Evolutionary conservation across 2,113 vertebrate species (phyloP), one percentile per base, ranked within the genome.

Genomic region (Cynocephalus volans): DNA sequence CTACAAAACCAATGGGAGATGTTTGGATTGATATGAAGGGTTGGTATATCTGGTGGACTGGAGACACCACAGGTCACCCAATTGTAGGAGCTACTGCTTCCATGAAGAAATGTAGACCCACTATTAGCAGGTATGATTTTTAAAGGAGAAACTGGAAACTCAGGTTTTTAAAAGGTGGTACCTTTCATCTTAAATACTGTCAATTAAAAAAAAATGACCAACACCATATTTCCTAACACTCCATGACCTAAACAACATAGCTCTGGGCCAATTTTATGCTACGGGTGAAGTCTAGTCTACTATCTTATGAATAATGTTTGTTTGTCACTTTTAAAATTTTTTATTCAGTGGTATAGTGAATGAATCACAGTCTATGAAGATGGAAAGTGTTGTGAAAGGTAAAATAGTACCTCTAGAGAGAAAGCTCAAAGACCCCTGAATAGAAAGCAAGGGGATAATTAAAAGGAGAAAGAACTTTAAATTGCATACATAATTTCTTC

Each of bases 371-470:
- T 56, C 0, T 8, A 60, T 77, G 10, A 70, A 41, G 91, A 92
- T 80, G 13, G 50, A 64, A 60, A 84, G 48, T 8, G 52, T 79
- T 94, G 5, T 94, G 52, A 80, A 65, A 95, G 82, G 36, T 96
- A 92, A 92, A 96, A 92, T 75, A 91, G 4, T 62, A 9, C 13
- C 36, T 70, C 50, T 86, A 94, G 33, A 64, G 65, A 79, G 8
- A 96, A 93, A 41, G 6, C 14, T 82, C 64, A 45, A 65, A 87
- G 70, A 94, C 18, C 77, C 96, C 95, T 96, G 83, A 92, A 96
- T 96, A 90, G 90, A 95, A 96, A 84, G 50, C 54, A 88, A 89
- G 50, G 41, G 31, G 50, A 96, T 93, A 76, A 93, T 98, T 97
- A 96, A 92, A 92, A 96, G 36, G 28, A 93, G 36, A 83, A 93